Base-by-base conservation (phyloP, 2,797 vertebrate genomes). In the Eutrigla gurnardus region DNA sequence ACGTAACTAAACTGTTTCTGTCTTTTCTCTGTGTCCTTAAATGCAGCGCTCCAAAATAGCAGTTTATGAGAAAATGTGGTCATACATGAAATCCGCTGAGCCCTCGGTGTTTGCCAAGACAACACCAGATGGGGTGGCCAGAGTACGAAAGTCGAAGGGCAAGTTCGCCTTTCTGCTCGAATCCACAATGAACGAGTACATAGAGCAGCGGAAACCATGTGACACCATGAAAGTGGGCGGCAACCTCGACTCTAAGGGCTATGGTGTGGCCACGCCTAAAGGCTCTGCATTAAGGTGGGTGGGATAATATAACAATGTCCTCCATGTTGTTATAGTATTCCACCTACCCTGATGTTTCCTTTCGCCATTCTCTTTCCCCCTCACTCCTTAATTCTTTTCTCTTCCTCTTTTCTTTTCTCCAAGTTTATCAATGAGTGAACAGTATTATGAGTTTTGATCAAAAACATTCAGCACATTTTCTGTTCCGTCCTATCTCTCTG, bases 281-380 rank as follows among this genome's bases (percentile, higher is more conserved):
- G 97, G 98, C 96, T 99, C 98, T 93, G 97, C 97, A 97, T 98
- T 99, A 98, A 95, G 98, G 98, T 99, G 97, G 97, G 98, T 99
- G 97, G 97, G 96, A 98, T 99, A 97, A 95, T 96, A 98, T 99
- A 98, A 98, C 97, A 98, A 98, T 97, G 93, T 95, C 93, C 78
- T 89, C 84, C 91, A 91, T 96, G 96, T 98, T 99, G 97, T 98
- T 98, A 98, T 98, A 98, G 96, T 97, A 98, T 97, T 98, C 97
- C 97, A 98, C 96, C 97, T 95, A 96, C 97, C 97, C 97, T 98
- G 97, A 97, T 98, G 96, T 96, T 94, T 96, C 96, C 95, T 96
- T 95, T 96, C 96, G 93, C 96, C 95, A 94, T 96, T 95, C 93
- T 95, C 94, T 95, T 95, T 2, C 94, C 95, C 86, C 82, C 81